These are phyloP conservation scores for Athalia circularis DNA, from an alignment of 2,888 invertebrate species.

Conservation along the genomic window DNA sequence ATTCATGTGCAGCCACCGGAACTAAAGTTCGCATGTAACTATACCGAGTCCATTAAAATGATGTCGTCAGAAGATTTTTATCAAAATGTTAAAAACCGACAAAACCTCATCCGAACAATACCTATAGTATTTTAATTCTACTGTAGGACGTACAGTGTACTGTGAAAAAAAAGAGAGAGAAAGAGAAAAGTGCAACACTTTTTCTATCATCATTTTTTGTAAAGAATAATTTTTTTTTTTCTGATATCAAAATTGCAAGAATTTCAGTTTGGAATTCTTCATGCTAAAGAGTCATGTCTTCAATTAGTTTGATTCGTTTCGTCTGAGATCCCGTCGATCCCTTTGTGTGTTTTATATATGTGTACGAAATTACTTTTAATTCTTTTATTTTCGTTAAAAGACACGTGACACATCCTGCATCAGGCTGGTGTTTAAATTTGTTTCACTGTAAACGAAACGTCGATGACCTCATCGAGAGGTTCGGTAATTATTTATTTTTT, in stretches of 20 bases:
- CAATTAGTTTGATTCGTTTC: too few relatives aligned
- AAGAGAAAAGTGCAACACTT: neutral
- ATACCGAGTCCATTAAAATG: too few relatives aligned
- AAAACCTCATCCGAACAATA: neutral
- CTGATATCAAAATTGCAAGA: too few relatives aligned
- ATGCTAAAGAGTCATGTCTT: too few relatives aligned
- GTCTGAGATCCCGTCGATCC: too few relatives aligned
- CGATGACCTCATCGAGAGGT: neutral
- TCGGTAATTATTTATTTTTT: neutral
- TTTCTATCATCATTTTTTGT: neutral
- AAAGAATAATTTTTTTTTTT: too few relatives aligned
- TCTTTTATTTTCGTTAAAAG: too few relatives aligned
- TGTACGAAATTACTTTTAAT: too few relatives aligned
- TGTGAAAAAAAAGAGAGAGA: neutral
- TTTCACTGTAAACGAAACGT: neutral
- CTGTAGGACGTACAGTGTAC: neutral
- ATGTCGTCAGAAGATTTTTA: conserved; percentile 24
- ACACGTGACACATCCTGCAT: too few relatives aligned
- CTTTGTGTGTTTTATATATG: too few relatives aligned
- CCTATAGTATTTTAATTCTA: neutral
- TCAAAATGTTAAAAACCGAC: conserved; percentile 21
- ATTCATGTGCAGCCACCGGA: conserved; percentile 8
- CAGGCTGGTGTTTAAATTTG: too few relatives aligned
- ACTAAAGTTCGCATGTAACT: neutral
- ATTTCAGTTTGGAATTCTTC: too few relatives aligned